Conservation (phyloP, 2,888 invertebrate species). For the Argynnis bischoffii region DNA sequence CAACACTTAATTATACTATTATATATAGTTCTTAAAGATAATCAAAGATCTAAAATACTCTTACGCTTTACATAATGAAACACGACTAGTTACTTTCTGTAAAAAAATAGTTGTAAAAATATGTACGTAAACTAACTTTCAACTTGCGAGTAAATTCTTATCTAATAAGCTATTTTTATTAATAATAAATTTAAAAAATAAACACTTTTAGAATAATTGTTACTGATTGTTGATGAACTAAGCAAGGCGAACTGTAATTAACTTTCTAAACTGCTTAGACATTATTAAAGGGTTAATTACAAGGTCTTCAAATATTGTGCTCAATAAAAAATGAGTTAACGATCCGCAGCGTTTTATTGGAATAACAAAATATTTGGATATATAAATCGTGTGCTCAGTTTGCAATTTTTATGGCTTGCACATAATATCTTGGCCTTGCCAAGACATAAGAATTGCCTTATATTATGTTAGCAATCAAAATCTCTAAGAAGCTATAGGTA, state of each 20-base stretch:
- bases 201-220: too few species aligned
- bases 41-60: too few species aligned
- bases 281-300: conserved; percentile 8
- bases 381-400: conserved; percentile 42
- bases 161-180: too few species aligned
- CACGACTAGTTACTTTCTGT: too few species aligned
- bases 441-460: conserved; percentile 53
- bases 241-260: neutral
- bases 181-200: too few species aligned
- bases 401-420: conserved; percentile 43
- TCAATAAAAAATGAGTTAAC: conserved; percentile 2
- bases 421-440: conserved; percentile 37
- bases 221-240: conserved; percentile 1
- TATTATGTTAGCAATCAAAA: conserved; percentile 53
- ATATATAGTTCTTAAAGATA: too few species aligned
- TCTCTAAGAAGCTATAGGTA: conserved; percentile 49
- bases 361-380: conserved; percentile 47
- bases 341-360: conserved; percentile 25
- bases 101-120: too few species aligned
- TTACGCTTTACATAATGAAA: too few species aligned
- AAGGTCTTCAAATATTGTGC: conserved; percentile 6
- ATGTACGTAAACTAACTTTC: too few species aligned
- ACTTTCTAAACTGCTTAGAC: conserved; percentile 2
- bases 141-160: too few species aligned
- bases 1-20: too few species aligned